These are phyloP conservation scores for Drosophila ogumai DNA, from an alignment of 1,140 invertebrate species.

Conservation along the genomic window DNA sequence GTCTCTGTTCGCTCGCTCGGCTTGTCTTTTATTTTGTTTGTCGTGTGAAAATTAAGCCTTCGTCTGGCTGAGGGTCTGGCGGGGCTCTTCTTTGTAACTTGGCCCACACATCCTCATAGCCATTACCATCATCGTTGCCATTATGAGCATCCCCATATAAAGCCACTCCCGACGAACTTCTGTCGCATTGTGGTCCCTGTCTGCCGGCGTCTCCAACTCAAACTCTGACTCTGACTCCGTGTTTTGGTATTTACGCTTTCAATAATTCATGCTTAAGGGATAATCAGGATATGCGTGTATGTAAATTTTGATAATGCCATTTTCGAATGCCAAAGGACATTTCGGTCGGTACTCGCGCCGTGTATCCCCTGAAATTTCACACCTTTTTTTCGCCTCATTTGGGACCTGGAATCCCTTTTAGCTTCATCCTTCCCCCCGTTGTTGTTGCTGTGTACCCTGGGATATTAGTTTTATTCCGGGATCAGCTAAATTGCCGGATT, in stretches of 20 bases:
- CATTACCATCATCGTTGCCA: conserved; percentile 40
- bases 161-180: conserved; percentile 56
- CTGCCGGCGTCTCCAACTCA: background rate
- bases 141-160: conserved; percentile 55
- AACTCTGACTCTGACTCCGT: conserved; percentile 14
- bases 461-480: conserved; percentile 47
- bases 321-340: conserved; percentile 62
- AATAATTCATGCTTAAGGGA: conserved; percentile 83
- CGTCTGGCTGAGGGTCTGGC: conserved; percentile 35
- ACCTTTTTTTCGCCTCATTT: conserved; percentile 46
- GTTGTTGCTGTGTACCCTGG: conserved; percentile 7
- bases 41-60: conserved; percentile 78
- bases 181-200: conserved; percentile 43
- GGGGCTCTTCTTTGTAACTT: conserved; percentile 5
- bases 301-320: conserved; percentile 83
- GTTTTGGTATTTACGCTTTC: conserved; percentile 80
- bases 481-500: conserved; percentile 45
- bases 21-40: conserved; percentile 69
- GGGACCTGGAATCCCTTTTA: background rate
- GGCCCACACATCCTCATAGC: conserved; percentile 26
- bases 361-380: conserved; percentile 49
- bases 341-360: conserved; percentile 7
- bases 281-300: conserved; percentile 81
- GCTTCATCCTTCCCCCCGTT: background rate
- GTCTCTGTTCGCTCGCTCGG: conserved; percentile 35